These are phyloP conservation scores for Eremobia ochroleuca DNA, from an alignment of 2,888 invertebrate species.

Conservation along the genomic window DNA sequence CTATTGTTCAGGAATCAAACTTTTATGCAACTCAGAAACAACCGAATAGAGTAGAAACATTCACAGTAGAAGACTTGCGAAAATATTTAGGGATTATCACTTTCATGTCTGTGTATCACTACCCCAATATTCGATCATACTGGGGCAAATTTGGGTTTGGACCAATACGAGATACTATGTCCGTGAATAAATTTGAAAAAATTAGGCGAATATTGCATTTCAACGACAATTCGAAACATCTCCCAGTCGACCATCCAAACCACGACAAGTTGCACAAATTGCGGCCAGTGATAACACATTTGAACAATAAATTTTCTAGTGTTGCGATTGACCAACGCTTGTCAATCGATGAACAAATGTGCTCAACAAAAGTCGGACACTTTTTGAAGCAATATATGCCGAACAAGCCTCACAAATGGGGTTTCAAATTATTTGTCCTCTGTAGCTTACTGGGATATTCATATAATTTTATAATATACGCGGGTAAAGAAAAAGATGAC, in stretches of 20 bases:
- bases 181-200: no score
- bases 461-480: slow-evolving; percentile 21
- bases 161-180: slow-evolving; percentile 21
- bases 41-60: slow-evolving; percentile 13
- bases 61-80: slow-evolving; percentile 23
- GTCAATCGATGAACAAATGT: slow-evolving; percentile 9
- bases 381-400: slow-evolving; percentile 21
- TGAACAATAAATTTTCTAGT: slow-evolving; percentile 15
- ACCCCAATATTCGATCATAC: slow-evolving; percentile 20
- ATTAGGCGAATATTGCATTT: slow-evolving; percentile 18
- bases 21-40: slow-evolving; percentile 17
- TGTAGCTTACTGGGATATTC: slow-evolving; percentile 17
- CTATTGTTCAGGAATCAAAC: slow-evolving; percentile 28
- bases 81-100: slow-evolving; percentile 31
- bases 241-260: slow-evolving; percentile 25
- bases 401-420: slow-evolving; percentile 18
- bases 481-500: slow-evolving; percentile 10
- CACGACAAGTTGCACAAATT: slow-evolving; percentile 37
- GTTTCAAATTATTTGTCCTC: slow-evolving; percentile 17
- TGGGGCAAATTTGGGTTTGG: slow-evolving; percentile 25
- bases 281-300: slow-evolving; percentile 27
- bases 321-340: slow-evolving; percentile 31
- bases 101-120: slow-evolving; percentile 34
- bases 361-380: slow-evolving; percentile 10
- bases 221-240: slow-evolving; percentile 21